Conservation (phyloP, 2,888 invertebrate species). For the Napeogenes sylphis region DNA sequence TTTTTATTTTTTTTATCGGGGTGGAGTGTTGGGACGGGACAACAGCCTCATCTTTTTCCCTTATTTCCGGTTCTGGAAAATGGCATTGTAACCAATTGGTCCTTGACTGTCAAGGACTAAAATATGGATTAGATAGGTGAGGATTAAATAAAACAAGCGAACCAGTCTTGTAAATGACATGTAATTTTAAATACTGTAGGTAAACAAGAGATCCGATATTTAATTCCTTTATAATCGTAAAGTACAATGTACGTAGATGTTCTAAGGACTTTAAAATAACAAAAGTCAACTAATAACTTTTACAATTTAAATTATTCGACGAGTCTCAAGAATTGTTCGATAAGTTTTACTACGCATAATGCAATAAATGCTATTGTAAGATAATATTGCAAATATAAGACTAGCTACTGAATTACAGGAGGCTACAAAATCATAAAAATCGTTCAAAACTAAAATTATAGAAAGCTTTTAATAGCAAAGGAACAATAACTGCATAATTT, state of each 20-base stretch:
- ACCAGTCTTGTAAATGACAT: conserved; percentile 75
- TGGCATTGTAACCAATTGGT: too few species aligned
- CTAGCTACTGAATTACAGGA: conserved; percentile 31
- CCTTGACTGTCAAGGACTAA: too few species aligned
- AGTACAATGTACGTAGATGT: conserved; percentile 38
- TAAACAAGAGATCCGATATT: conserved; percentile 73
- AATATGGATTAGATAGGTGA: not conserved
- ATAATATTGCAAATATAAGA: conserved; percentile 33
- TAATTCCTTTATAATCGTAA: conserved; percentile 55
- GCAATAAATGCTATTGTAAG: conserved; percentile 30
- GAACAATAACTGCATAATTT: conserved; percentile 42
- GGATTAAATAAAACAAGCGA: conserved; percentile 78
- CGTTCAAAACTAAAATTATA: conserved; percentile 29
- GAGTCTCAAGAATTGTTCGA: conserved; percentile 1
- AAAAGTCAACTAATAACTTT: conserved; percentile 1
- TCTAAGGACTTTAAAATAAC: conserved; percentile 8
- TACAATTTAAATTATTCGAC: conserved; percentile 1
- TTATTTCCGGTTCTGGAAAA: too few species aligned
- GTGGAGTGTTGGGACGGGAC: too few species aligned
- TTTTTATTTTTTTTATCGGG: too few species aligned
- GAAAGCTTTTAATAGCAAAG: conserved; percentile 37
- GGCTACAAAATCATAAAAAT: conserved; percentile 25
- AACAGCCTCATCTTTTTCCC: too few species aligned
- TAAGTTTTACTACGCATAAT: conserved; percentile 19
- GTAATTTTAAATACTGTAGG: conserved; percentile 74